Evolutionary conservation across 2,113 vertebrate genomes (phyloP), one percentile per base, ranked within the genome.

Genomic region (Chlorodrepanis virens): DNA sequence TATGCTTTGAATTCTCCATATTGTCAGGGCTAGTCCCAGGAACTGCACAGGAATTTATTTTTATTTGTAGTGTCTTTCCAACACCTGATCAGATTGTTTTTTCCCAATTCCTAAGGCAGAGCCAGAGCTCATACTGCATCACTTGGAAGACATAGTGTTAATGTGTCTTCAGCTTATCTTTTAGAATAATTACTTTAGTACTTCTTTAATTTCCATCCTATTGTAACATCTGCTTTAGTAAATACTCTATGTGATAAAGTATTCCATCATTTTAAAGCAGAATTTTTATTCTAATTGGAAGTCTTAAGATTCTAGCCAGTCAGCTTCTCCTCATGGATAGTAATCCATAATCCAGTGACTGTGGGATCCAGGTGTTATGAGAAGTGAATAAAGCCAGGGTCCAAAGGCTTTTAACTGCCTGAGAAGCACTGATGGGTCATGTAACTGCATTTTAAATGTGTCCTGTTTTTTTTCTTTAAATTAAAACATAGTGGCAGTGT

Each of bases 211-310:
- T 95, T 90, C 64, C 49, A 86, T 94, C 68, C 47, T 60, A 59
- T 63, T 80, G 35, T 83, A 94, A 90, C 54, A 85, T 88, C 60
- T 95, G 71, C 82, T 83, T 87, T 86, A 63, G 57, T 52, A 94
- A 95, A 78, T 56, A 72, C 25, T 86, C 57, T 67, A 4, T 24
- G 60, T 21, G 59, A 88, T 42, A 70, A 65, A 92, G 29, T 70
- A 70, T 86, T 77, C 59, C 20, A 72, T 76, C 1, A 56, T 83
- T 87, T 88, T 67, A 57, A 90, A 93, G 40, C 15, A 90, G 71
- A 88, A 75, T 64, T 95, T 89, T 93, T 39, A 64, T 88, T 87
- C 49, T 75, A 54, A 86, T 67, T 84, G 69, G 39, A 94, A 89
- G 39, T 35, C 44, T 47, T 74, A 35, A 60, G 76, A 75, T 67